A percentile compares a stretch with the other conserved stretches of the same genome.
Evolutionary conservation across 2,888 invertebrate species (phyloP).

Genomic region (Prosapia bicincta): DNA sequence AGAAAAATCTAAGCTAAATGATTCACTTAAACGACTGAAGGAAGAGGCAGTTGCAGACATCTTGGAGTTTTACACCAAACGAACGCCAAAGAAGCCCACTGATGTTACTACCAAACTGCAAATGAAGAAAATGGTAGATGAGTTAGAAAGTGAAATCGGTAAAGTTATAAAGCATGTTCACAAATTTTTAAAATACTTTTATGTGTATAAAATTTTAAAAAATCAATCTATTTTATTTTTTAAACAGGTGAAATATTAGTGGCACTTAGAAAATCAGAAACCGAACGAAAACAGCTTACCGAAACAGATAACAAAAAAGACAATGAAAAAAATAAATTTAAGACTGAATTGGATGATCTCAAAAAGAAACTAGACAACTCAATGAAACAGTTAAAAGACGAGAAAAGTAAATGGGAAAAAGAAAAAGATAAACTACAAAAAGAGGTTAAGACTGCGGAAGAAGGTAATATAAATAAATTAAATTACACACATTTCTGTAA

Average conservation of each 20-base stretch:
- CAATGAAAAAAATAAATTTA: slow-evolving; percentile 31
- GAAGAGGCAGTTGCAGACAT: slow-evolving; percentile 59
- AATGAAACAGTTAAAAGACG: slow-evolving; percentile 40
- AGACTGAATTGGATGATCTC: slow-evolving; percentile 38
- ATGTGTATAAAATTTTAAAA: not conserved
- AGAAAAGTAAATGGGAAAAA: slow-evolving; percentile 40
- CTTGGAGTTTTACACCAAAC: slow-evolving; percentile 53
- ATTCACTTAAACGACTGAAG: slow-evolving; percentile 61
- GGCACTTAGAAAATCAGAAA: slow-evolving; percentile 53
- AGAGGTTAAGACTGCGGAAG: slow-evolving; percentile 52
- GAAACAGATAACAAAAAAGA: slow-evolving; percentile 20
- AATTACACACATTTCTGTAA: no score
- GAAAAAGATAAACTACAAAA: slow-evolving; percentile 55
- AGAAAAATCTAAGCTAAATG: slow-evolving; percentile 62
- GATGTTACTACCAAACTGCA: slow-evolving; percentile 69
- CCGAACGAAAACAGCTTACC: slow-evolving; percentile 5
- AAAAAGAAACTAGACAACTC: slow-evolving; percentile 40
- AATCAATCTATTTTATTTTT: slow-evolving; percentile 13
- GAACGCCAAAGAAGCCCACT: slow-evolving; percentile 69
- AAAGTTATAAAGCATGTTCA: slow-evolving; percentile 34
- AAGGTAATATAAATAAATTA: no score
- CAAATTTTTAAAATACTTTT: not conserved
- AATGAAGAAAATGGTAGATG: slow-evolving; percentile 79
- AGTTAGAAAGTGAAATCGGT: slow-evolving; percentile 84
- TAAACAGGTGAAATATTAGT: slow-evolving; percentile 56